Evolutionary conservation across 2,797 vertebrate genomes (phyloP).

Genomic region (Muscicapa comitata): DNA sequence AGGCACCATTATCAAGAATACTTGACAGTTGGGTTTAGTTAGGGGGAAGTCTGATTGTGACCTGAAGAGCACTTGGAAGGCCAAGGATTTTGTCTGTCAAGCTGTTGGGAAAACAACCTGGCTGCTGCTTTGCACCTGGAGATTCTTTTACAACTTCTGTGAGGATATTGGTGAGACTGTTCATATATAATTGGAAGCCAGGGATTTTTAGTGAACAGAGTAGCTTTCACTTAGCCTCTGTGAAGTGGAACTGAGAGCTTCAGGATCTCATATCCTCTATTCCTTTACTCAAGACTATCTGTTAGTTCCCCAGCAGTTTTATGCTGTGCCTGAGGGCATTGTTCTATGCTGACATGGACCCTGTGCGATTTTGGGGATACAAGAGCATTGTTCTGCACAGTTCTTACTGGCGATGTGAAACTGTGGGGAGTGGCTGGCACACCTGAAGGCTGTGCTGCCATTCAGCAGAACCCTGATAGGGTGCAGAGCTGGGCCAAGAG

Average conservation of each 20-base stretch:
- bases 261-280: background rate
- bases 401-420: background rate
- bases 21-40: background rate
- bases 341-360: background rate
- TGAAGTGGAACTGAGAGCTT: background rate
- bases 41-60: background rate
- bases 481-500: background rate
- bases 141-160: background rate
- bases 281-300: background rate
- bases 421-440: too few relatives aligned
- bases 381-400: background rate
- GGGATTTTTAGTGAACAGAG: background rate
- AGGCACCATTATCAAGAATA: background rate
- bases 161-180: background rate
- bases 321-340: background rate
- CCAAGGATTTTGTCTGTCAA: background rate
- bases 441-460: background rate
- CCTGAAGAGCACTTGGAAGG: background rate
- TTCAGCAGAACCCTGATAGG: background rate
- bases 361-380: background rate
- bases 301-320: background rate
- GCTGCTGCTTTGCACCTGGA: background rate
- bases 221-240: background rate
- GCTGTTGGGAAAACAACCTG: background rate
- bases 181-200: background rate